Conservation (phyloP, 2,888 invertebrate species). For the Tetragonisca angustula region DNA sequence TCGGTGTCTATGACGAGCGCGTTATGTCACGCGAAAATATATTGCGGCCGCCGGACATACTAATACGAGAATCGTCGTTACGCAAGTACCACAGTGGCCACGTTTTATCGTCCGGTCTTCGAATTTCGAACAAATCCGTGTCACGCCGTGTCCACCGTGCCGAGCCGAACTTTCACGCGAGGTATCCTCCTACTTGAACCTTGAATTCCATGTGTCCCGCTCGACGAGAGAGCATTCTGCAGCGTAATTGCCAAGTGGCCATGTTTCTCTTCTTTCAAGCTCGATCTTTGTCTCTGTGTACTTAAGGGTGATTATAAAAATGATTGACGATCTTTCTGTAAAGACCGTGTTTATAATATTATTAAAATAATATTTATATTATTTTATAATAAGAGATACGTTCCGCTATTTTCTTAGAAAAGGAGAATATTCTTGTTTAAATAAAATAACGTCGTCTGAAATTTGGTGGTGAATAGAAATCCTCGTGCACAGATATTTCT, state of each 20-base stretch:
- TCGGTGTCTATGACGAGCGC: constrained; percentile 66
- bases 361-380: too few species aligned
- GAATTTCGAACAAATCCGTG: constrained; percentile 40
- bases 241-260: not conserved
- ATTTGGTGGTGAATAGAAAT: too few species aligned
- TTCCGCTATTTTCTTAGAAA: too few species aligned
- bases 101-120: constrained; percentile 35
- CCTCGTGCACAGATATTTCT: too few species aligned
- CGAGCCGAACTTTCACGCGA: constrained; percentile 29
- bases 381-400: too few species aligned
- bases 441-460: too few species aligned
- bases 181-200: not conserved
- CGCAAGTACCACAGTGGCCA: constrained; percentile 51
- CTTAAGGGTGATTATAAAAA: not conserved
- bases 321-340: not conserved
- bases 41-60: constrained; percentile 66
- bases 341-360: too few species aligned
- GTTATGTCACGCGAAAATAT: constrained; percentile 71
- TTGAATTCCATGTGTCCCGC: not conserved
- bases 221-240: not conserved
- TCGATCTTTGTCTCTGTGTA: not conserved
- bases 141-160: not conserved
- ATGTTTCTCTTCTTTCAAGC: not conserved
- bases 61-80: constrained; percentile 70
- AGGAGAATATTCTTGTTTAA: too few species aligned